These are phyloP conservation scores for Thaumetopoea pityocampa DNA, from an alignment of 1,140 invertebrate genomes.

Conservation along the genomic window DNA sequence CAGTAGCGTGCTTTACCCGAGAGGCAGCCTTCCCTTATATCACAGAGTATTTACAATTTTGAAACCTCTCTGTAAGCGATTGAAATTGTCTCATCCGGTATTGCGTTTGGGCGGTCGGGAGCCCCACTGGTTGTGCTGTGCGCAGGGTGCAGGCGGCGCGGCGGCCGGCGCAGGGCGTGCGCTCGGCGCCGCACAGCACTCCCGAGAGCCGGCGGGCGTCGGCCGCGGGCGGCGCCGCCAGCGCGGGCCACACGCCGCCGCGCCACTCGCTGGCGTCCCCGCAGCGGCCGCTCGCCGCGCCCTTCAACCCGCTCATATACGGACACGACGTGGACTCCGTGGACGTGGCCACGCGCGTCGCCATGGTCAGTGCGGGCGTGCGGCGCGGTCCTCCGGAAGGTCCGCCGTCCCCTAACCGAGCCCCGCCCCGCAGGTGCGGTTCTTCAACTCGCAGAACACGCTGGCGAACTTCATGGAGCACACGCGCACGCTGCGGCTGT, in stretches of 20 bases:
- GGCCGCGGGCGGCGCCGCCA: conserved; percentile 27
- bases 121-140: no score
- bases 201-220: conserved; percentile 59
- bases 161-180: conserved; percentile 22
- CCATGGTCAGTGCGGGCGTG: conserved; percentile 96
- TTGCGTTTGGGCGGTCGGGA: no score
- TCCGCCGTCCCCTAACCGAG: no score
- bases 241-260: conserved; percentile 40
- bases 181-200: conserved; percentile 51
- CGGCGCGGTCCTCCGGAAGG: no score
- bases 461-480: conserved; percentile 98
- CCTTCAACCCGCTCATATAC: conserved; percentile 91
- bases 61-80: no score
- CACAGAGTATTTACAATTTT: no score
- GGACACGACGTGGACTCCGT: conserved; percentile 98
- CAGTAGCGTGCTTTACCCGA: no score
- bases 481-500: conserved; percentile 95
- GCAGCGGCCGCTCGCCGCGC: conserved; percentile 41
- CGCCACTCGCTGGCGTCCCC: conserved; percentile 51
- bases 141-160: conserved; percentile 48
- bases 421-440: conserved; percentile 88
- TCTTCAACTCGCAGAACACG: conserved; percentile 98
- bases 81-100: no score
- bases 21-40: no score
- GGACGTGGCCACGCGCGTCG: conserved; percentile 98